phyloP scores from a whole-genome alignment of 2,888 invertebrate species.

The Troilus luridus region DNA sequence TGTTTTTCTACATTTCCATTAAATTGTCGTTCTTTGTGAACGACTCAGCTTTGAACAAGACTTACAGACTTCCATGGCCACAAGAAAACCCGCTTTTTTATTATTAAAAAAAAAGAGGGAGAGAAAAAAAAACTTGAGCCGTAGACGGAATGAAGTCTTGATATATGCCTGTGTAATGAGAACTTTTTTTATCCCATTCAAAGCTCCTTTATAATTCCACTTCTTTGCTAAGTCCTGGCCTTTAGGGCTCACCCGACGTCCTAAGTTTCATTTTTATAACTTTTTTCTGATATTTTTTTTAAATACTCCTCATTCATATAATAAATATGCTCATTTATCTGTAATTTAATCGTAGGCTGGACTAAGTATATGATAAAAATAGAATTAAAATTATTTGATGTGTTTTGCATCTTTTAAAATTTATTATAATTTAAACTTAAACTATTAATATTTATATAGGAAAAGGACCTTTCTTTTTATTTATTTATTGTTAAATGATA shows the following conservation, averaged over 20 bases:
- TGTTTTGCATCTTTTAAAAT: no score
- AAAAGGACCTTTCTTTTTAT: no score
- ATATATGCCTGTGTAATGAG: constrained; percentile 34
- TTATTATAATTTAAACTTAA: no score
- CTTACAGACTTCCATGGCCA: not conserved
- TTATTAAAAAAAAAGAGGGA: not conserved
- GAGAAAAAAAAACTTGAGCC: not conserved
- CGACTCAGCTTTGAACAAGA: not conserved
- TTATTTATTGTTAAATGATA: no score
- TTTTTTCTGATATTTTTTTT: not conserved
- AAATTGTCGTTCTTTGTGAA: constrained; percentile 17
- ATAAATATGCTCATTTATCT: no score
- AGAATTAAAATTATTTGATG: no score
- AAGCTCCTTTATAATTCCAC: constrained; percentile 37
- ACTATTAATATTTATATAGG: no score
- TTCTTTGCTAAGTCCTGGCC: not conserved
- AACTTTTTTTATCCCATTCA: constrained; percentile 17
- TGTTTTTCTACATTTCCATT: not conserved
- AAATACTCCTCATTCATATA: not conserved
- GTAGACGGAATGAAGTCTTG: constrained; percentile 28
- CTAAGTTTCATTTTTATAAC: not conserved
- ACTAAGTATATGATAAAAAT: no score
- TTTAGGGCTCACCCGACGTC: not conserved
- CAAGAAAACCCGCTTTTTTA: not conserved
- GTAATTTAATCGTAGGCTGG: no score